Base-by-base conservation (phyloP, 35 echinoderm and acorn worm species). In the Lytechinus pictus region DNA sequence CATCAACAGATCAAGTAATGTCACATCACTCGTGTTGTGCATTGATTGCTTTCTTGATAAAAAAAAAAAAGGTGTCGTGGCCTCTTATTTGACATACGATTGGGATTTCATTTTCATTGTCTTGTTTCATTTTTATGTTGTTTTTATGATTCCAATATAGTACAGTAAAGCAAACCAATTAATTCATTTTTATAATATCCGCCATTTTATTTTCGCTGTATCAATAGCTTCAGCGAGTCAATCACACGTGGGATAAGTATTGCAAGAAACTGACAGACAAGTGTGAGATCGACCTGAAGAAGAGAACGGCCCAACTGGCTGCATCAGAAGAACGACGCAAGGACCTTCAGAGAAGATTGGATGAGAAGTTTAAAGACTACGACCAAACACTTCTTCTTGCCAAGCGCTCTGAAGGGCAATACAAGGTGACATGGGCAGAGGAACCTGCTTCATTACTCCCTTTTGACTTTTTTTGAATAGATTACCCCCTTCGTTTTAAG, bases 191-290 rank as follows among this genome's bases (percentile, higher is more conserved):
- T 13, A 58, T 9, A 58, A 11, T 79, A 6, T 79, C n/a, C 66
- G 21, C 66, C 66, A 79, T 79, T 16, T 79, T 21, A 24, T 79
- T 24, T 79, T 79, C 66, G n/a, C 19, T 7, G 21, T n/a, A 16
- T 79, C 66, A 14, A 71, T 52, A 96, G 95, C 95, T 96, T 79
- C 89, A 92, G 54, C 66, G 91, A 10, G 95, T 92, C 29, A 96
- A 96, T 60, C n/a, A 52, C 7, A 57, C 89, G 9, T 96, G 95
- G 95, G 88, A 91, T 27, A 96, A 92, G 54, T 66, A 61, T 27
- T 86, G 54, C 54, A 51, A 27, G 57, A 3, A 96, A 11, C 52
- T 55, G 11, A 24, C 54, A 4, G 27, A 11, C 53, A 54, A 57
- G 13, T 54, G 57, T n/a, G 53, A 93, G 92, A 93, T 93, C 52